Percentiles rank a stretch among this genome's conserved stretches.
These are phyloP conservation scores for Zapornia atra DNA, from an alignment of 2,113 vertebrate species.

Conservation along the genomic window DNA sequence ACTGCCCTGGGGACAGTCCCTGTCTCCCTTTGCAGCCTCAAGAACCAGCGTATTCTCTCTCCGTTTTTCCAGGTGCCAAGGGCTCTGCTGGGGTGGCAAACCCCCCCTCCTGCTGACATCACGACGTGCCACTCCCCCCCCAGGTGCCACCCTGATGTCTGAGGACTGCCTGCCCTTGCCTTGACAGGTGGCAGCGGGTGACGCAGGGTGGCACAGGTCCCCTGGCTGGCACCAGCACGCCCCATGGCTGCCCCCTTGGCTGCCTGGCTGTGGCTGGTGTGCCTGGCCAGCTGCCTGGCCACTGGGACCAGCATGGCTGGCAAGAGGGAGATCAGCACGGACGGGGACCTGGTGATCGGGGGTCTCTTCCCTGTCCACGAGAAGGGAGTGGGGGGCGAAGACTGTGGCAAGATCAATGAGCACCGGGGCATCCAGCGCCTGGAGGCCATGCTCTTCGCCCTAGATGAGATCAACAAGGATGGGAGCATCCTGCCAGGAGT, in stretches of 20 bases:
- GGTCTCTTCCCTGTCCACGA: slow-evolving; percentile 95
- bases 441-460: slow-evolving; percentile 96
- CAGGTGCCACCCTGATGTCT: background rate
- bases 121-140: background rate
- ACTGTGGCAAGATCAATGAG: slow-evolving; percentile 94
- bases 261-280: slow-evolving; percentile 56
- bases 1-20: background rate
- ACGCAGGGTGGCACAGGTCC: background rate
- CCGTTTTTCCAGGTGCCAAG: background rate
- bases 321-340: slow-evolving; percentile 90
- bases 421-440: slow-evolving; percentile 95
- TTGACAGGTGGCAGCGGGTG: background rate
- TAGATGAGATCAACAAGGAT: slow-evolving; percentile 94
- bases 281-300: slow-evolving; percentile 18
- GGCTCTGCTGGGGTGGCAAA: background rate
- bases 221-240: background rate
- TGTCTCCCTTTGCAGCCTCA: rapidly evolving
- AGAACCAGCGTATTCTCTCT: background rate
- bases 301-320: slow-evolving; percentile 49
- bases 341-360: slow-evolving; percentile 94
- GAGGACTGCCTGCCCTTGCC: background rate
- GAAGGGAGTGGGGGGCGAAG: slow-evolving; percentile 88
- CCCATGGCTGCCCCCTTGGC: slow-evolving; percentile 47
- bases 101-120: background rate
- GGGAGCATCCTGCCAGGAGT: slow-evolving; percentile 88